Evolutionary conservation across 2,797 vertebrate species (phyloP).

Genomic region (Semotilus atromaculatus): DNA sequence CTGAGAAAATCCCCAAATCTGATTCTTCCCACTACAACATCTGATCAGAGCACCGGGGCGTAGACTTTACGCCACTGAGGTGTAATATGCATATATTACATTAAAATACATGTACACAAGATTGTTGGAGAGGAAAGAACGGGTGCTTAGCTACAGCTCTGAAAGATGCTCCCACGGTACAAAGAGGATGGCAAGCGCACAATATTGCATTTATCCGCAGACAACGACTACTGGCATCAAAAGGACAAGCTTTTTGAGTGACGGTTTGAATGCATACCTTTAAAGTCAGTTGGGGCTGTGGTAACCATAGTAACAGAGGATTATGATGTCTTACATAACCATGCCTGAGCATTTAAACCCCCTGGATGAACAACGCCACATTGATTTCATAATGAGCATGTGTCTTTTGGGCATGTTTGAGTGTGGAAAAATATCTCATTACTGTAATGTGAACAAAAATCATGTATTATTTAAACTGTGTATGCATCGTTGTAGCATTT

Average conservation of each 20-base stretch:
- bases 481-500: not conserved
- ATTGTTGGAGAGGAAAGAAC: constrained; percentile 40
- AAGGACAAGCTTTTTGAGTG: constrained; percentile 57
- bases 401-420: constrained; percentile 43
- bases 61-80: constrained; percentile 27
- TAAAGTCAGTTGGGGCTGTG: constrained; percentile 66
- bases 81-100: constrained; percentile 36
- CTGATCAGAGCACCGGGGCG: constrained; percentile 28
- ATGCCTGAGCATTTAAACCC: constrained; percentile 71
- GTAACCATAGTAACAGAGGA: constrained; percentile 76
- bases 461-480: not conserved
- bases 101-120: constrained; percentile 43
- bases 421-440: not conserved
- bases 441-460: not conserved
- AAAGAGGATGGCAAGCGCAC: constrained; percentile 52
- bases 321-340: constrained; percentile 77
- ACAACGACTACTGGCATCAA: constrained; percentile 55
- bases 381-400: constrained; percentile 61
- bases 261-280: constrained; percentile 66
- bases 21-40: constrained; percentile 46
- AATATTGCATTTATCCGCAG: constrained; percentile 57
- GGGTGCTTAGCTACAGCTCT: constrained; percentile 35
- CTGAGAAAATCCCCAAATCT: constrained; percentile 28
- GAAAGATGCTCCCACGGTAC: constrained; percentile 33
- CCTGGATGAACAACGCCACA: constrained; percentile 67